These are phyloP conservation scores for Oophaga sylvatica DNA, from an alignment of 2,797 vertebrate species.

Conservation along the genomic window DNA sequence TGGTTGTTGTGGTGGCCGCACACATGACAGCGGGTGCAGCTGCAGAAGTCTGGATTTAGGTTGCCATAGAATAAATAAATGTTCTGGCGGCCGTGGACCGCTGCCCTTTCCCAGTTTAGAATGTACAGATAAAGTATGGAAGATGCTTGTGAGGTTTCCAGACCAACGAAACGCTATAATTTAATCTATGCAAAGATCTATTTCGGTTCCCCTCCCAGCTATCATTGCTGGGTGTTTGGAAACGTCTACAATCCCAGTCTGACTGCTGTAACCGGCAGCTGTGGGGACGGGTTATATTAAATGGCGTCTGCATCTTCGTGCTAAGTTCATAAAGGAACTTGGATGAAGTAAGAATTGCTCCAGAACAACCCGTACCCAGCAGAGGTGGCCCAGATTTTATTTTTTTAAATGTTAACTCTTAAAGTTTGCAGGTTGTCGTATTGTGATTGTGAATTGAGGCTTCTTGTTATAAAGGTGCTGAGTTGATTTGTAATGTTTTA, in stretches of 20 bases:
- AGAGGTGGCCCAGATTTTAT: too few relatives aligned
- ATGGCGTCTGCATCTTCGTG: background rate
- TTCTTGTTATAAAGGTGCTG: too few relatives aligned
- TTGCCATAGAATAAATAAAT: constrained; percentile 11
- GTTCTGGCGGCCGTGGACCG: background rate
- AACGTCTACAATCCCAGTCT: background rate
- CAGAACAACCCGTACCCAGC: too few relatives aligned
- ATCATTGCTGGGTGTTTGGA: background rate
- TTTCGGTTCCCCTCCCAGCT: background rate
- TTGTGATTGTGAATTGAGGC: too few relatives aligned
- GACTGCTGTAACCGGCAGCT: background rate
- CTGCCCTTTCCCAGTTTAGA: constrained; percentile 23
- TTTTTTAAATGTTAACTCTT: too few relatives aligned
- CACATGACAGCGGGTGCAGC: constrained; percentile 11
- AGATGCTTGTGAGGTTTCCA: constrained; percentile 33
- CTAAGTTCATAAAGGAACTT: background rate
- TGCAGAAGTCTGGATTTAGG: constrained; percentile 1
- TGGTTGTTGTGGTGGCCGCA: background rate
- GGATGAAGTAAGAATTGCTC: too few relatives aligned
- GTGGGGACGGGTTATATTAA: background rate
- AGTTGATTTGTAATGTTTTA: too few relatives aligned
- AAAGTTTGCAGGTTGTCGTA: too few relatives aligned
- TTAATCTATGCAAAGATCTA: constrained; percentile 50
- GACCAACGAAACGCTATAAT: constrained; percentile 33
- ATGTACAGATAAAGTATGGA: constrained; percentile 31